Base-by-base conservation (phyloP, 2,797 vertebrate species). In the Fratercula arctica region DNA sequence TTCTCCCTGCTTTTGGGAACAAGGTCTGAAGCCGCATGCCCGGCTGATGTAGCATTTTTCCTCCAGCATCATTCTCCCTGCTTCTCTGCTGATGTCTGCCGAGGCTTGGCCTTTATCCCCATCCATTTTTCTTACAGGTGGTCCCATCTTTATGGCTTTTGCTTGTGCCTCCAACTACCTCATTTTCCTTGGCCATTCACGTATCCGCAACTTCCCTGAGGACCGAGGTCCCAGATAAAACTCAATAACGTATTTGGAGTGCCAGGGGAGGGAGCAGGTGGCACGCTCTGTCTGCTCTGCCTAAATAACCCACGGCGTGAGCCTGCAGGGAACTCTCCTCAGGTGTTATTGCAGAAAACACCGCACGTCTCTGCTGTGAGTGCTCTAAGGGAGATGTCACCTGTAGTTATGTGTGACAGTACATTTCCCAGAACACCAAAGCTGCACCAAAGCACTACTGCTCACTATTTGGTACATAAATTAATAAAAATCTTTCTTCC, bases 361-460 rank as follows among this genome's bases (percentile, higher is more conserved):
- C 50, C 12, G 16, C 39, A 26, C 0, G 0, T 50, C 43, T 33
- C 33, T 48, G 57, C 16, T 3, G 0, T 3, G 6, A 87, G 35
- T 43, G 37, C 37, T 74, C 70, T 37, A 60, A 59, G 61, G 59
- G 25, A 75, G 69, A 63, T 39, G 24, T 9, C 31, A 56, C 11
- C n/a, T 4, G 8, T 29, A 17, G 9, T 83, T 26, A 13, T 0
- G 16, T 61, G 46, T 13, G 33, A 25, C 11, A 57, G n/a, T 12
- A 45, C 23, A 46, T 11, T 31, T 31, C 35, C 33, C 11, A 31
- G 33, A 86, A 74, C 18, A 48, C 20, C 3, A 2, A 84, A 29
- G 20, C 4, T 85, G 39, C 51, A 82, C 54, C 35, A 48, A 66
- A 25, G 64, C 33, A 35, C 13, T 74, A 29, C 51, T 10, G 13